phyloP scores from a whole-genome alignment of 2,797 vertebrate species.

The Spondyliosoma cantharus region DNA sequence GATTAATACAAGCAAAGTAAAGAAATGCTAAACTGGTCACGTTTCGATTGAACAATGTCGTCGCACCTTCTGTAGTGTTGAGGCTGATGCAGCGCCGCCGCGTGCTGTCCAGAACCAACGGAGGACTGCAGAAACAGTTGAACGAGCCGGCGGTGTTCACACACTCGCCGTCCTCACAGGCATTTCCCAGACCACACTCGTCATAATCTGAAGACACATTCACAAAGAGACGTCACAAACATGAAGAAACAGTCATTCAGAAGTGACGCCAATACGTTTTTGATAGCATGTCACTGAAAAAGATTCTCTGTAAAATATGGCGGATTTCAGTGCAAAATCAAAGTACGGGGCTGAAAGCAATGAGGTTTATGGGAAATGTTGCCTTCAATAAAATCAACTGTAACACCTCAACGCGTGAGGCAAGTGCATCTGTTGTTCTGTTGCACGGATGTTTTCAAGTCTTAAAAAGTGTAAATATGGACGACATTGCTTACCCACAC shows the following conservation, averaged over 20 bases:
- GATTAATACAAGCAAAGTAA: neutral
- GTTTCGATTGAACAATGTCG: neutral
- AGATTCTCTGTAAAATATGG: too few species aligned
- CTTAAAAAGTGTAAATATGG: neutral
- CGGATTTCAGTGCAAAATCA: neutral
- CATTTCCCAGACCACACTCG: slow-evolving; percentile 78
- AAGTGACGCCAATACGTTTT: too few species aligned
- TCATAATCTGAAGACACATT: slow-evolving; percentile 79
- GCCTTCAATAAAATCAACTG: neutral
- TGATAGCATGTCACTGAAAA: too few species aligned
- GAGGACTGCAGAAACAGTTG: slow-evolving; percentile 87
- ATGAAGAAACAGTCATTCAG: too few species aligned
- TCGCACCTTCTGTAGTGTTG: slow-evolving; percentile 82
- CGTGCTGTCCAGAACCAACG: slow-evolving; percentile 81
- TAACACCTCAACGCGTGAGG: neutral
- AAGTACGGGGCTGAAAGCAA: neutral
- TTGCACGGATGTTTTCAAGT: neutral
- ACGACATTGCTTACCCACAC: slow-evolving; percentile 80
- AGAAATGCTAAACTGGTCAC: neutral
- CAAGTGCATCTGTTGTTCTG: neutral
- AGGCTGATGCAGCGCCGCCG: slow-evolving; percentile 76
- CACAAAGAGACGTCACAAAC: neutral
- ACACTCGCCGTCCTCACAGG: slow-evolving; percentile 82
- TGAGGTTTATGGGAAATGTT: slow-evolving; percentile 1
- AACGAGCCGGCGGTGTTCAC: slow-evolving; percentile 86